Evolutionary conservation across 2,888 invertebrate genomes (phyloP), one percentile per base, ranked within the genome.

Genomic region (Megamerina dolium): DNA sequence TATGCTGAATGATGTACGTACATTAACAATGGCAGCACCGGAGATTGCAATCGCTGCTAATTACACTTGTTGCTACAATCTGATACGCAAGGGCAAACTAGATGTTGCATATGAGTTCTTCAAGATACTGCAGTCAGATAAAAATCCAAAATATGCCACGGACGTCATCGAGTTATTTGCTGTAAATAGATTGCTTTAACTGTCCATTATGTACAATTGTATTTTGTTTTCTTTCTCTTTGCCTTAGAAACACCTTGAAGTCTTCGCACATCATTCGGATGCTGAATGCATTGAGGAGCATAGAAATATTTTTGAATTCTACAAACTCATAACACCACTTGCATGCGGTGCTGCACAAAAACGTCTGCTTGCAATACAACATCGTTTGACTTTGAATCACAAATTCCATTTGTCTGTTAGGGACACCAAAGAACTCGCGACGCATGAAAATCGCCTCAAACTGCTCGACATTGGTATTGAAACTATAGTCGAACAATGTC

Each of bases 1-100:
- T 40, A 67, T 73, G 68, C 41, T 68, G 12, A 54, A 65, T 1
- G 73, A 72, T 46, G 63, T 72, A 23, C 55, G 55, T 12, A 53
- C 58, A 5, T 43, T 72, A 3, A 61, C 63, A 1, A 67, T 65
- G 46, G 63, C 66, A 0, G 63, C 65, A 1, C 66, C 70, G 0
- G 63, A 66, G 43, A 63, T 69, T 6, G 53, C 60, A 4, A 49
- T 50, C 5, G 60, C 54, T 12, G 68, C 70, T 1, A 64, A 68
- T 46, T 66, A 65, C 13, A 67, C 67, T 54, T 68, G 68, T 39
- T 68, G 69, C 36, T 64, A 64, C 48, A 64, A 70, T 52, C 56
- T 72, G 51, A 61, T 63, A 6, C 56, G 63, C 13, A 59, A 58
- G 5, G 70, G 69, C 3, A 61, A 66, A 37, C 57, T 66, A 5